Base-by-base conservation (phyloP, 2,888 invertebrate species). In the Julus scanicus region DNA sequence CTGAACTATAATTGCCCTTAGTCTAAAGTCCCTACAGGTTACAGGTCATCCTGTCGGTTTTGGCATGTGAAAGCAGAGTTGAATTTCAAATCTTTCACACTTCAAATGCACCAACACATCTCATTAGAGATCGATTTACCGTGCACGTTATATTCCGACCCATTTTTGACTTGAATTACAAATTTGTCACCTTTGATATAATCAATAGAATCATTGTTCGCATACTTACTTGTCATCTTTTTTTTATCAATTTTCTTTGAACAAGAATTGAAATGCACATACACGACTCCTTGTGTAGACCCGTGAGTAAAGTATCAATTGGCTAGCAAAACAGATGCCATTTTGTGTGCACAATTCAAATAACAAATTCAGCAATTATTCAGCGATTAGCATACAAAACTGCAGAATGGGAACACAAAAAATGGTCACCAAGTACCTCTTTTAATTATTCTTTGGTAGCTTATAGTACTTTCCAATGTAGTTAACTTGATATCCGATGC, bases 101-200 rank as follows among this genome's bases (percentile, higher is more conserved):
- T n/a, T n/a, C 6, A 71, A 9, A 8, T 29, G 29, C 71, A 29
- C 29, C 71, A 29, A 71, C 71, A 29, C 20, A 20, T 29, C 11
- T 71, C 5, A 71, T 29, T 5, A n/a, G 17, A 63, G 29, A 71
- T 29, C 6, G 71, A 71, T 71, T 71, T 29, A 3, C 8, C 2
- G 71, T 29, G 71, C 71, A 71, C 71, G 5, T 71, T 71, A 71
- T 71, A n/a, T n/a, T 71, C 71, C 29, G 71, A n/a, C 2, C 20
- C 71, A 20, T 20, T 29, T 71, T 71, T 20, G 5, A 71, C 5
- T 71, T 71, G 71, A 71, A 71, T 71, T 71, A 71, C 71, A 71
- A 71, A 71, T 71, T 71, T 71, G 71, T 71, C 71, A 71, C 71
- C 71, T 71, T 71, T 29, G 71, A 71, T 29, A 29, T n/a, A 71